Conservation (phyloP, 2,113 vertebrate genomes). For the Lepidothrix coronata region DNA sequence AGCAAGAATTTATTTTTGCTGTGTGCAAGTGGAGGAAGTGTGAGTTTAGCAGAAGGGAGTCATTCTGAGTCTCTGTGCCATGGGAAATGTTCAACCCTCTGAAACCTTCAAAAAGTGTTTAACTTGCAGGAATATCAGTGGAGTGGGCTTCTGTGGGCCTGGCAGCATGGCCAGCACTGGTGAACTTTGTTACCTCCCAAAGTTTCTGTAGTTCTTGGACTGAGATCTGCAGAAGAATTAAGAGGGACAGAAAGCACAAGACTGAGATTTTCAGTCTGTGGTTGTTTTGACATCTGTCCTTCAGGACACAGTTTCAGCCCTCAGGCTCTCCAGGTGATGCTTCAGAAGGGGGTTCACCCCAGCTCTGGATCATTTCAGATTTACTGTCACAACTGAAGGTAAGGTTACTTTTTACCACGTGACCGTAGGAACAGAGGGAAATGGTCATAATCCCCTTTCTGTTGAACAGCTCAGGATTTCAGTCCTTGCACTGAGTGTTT, state of each 20-base stretch:
- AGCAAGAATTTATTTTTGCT: neutral
- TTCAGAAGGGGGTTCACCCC: neutral
- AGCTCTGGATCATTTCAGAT: neutral
- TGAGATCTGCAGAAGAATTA: neutral
- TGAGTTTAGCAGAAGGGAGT: neutral
- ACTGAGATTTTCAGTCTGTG: neutral
- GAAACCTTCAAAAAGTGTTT: neutral
- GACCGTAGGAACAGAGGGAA: neutral
- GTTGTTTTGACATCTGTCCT: neutral
- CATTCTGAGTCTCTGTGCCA: neutral
- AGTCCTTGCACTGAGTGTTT: neutral
- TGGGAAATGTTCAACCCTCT: neutral
- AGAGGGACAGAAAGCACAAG: neutral
- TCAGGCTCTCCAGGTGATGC: neutral
- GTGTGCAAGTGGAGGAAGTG: accelerated
- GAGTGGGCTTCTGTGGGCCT: neutral
- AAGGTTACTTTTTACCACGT: neutral
- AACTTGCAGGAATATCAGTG: neutral
- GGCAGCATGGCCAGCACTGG: neutral
- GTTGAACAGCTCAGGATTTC: neutral
- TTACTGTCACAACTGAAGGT: neutral
- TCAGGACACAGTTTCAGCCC: neutral
- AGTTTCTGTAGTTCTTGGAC: neutral
- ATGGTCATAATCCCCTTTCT: neutral
- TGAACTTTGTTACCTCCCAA: neutral